These are phyloP conservation scores for Momotus momota DNA, from an alignment of 2,797 vertebrate genomes.

Conservation along the genomic window DNA sequence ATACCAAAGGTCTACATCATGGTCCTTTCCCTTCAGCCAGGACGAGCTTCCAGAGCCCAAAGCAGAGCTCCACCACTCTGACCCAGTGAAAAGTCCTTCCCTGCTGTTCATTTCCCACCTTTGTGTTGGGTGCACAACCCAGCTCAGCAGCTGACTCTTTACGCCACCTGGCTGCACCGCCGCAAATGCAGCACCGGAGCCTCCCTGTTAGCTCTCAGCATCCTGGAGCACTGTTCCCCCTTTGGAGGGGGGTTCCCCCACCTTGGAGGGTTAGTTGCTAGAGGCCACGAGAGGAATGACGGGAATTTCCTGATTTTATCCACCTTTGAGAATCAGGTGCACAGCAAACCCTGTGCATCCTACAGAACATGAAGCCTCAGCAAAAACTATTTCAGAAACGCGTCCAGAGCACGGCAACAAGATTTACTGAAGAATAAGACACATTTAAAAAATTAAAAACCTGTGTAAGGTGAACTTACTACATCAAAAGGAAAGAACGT, in stretches of 20 bases:
- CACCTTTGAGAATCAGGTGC: not conserved
- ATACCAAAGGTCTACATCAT: not conserved
- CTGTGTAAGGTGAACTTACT: not conserved
- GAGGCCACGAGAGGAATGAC: not conserved
- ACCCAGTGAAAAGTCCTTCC: not conserved
- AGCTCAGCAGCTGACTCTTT: not conserved
- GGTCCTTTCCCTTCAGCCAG: not conserved
- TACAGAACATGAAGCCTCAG: not conserved
- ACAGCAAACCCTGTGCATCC: fast-evolving
- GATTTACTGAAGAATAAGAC: not conserved
- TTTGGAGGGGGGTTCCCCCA: not conserved
- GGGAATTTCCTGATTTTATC: not conserved
- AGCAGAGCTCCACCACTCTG: not conserved
- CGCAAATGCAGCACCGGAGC: not conserved
- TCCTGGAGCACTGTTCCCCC: not conserved
- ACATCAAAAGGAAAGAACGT: not conserved
- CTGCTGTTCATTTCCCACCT: not conserved
- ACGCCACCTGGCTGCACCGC: not conserved
- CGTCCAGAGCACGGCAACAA: not conserved
- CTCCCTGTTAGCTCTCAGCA: not conserved
- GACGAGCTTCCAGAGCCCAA: not conserved
- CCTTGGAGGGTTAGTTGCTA: not conserved
- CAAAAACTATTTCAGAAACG: not conserved
- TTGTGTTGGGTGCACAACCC: not conserved
- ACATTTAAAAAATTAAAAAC: not conserved